Conservation (phyloP, 2,888 invertebrate species). For the Orchesella flavescens region DNA sequence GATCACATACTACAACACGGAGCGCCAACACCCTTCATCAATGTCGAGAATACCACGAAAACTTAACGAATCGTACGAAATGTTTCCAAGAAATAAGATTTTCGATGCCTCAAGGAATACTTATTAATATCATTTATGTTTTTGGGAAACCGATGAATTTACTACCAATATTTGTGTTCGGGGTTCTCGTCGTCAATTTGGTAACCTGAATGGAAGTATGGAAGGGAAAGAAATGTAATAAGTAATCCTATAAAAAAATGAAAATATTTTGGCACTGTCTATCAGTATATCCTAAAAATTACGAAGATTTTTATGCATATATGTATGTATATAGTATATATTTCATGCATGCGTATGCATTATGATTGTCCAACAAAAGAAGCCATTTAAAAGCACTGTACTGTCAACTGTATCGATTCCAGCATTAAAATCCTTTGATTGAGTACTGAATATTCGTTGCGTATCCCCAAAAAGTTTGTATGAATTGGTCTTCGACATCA, state of each 20-base stretch:
- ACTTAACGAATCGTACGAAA: constrained; percentile 53
- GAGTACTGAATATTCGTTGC: constrained; percentile 32
- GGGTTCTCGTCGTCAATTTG: constrained; percentile 47
- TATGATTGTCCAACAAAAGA: not conserved
- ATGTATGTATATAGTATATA: not conserved
- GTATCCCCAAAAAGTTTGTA: constrained; percentile 11
- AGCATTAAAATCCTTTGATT: constrained; percentile 48
- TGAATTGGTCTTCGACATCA: constrained; percentile 7
- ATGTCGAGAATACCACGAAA: constrained; percentile 45
- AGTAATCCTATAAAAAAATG: constrained; percentile 5
- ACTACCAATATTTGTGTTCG: constrained; percentile 56
- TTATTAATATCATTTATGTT: constrained; percentile 42
- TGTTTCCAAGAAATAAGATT: constrained; percentile 47
- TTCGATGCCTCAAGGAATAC: constrained; percentile 10
- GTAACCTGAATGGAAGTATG: constrained; percentile 13
- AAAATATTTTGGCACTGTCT: not conserved
- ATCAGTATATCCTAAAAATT: no score
- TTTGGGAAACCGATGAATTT: constrained; percentile 36
- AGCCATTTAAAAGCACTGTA: constrained; percentile 49
- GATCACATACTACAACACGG: not conserved
- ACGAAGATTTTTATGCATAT: not conserved
- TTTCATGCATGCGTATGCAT: not conserved
- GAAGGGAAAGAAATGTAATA: no score
- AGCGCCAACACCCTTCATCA: constrained; percentile 41
- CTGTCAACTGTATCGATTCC: constrained; percentile 44